phyloP scores from a whole-genome alignment of 2,113 vertebrate genomes.

The Nymphicus hollandicus region DNA sequence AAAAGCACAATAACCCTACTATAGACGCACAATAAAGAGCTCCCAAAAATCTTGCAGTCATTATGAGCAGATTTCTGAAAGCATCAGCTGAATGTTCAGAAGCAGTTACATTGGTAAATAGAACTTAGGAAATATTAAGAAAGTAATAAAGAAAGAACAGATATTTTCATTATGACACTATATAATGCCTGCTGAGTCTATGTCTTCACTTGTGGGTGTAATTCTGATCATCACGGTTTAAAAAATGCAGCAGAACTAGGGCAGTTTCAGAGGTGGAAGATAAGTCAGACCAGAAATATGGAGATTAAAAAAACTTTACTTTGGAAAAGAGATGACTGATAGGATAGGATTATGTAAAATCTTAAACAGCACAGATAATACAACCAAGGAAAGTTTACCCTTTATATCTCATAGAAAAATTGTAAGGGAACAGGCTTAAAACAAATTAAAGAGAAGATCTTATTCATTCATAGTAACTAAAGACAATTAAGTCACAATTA shows the following conservation, averaged over 20 bases:
- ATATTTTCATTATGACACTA: neutral
- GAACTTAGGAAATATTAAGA: conserved; percentile 17
- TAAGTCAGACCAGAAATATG: neutral
- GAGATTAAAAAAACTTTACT: neutral
- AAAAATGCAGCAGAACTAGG: neutral
- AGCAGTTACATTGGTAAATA: conserved; percentile 15
- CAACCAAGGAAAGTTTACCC: neutral
- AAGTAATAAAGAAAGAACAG: conserved; percentile 13
- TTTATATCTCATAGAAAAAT: neutral
- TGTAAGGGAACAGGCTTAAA: neutral
- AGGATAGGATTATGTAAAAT: neutral
- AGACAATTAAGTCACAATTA: neutral
- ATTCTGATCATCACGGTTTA: neutral
- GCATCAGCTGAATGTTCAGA: conserved; percentile 7
- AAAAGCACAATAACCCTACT: neutral
- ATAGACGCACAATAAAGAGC: neutral
- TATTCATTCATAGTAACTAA: neutral
- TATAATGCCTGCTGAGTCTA: neutral
- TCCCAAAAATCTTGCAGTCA: conserved; percentile 1
- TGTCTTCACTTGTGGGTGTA: neutral
- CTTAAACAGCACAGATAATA: neutral
- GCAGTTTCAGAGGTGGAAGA: neutral
- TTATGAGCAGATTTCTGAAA: conserved; percentile 30
- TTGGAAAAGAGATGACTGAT: neutral
- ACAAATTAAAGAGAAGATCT: neutral